Evolutionary conservation across 2,797 vertebrate species (phyloP), one percentile per base, ranked within the genome.

Genomic region (Artibeus lituratus): DNA sequence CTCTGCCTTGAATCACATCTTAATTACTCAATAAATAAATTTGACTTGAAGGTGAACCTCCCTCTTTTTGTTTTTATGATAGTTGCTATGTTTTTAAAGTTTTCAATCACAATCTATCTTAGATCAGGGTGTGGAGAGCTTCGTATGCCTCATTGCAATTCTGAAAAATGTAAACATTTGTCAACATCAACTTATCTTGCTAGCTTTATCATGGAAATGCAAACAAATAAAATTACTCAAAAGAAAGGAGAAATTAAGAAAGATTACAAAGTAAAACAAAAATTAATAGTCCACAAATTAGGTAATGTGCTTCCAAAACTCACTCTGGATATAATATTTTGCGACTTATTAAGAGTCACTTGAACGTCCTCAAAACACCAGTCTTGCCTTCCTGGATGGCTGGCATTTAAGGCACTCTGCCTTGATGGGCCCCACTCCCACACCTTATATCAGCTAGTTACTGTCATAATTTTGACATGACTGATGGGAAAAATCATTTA

Each of bases 71-170:
- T 53, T 88, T 29, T 83, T 94, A 93, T 0, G 18, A 24, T 3
- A 81, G 3, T 59, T 76, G 2, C 51, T 32, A 29, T 32, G 18
- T 14, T 76, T 95, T 42, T 77, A 84, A 84, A 49, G 47, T 49
- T 88, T 83, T 84, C 73, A 76, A 84, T 76, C n/a, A 83, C 15
- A 89, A 39, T 65, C 47, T 80, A 87, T 15, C 37, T 92, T 94
- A 10, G 67, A 77, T 37, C 53, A 78, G 24, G 59, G 42, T 69
- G 11, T 84, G 35, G 14, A 73, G 39, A 51, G 51, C 39, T 90
- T 90, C 15, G 8, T 35, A 53, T 35, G 7, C 26, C 73, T 73
- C 51, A 78, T 0, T 80, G 5, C 72, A 93, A 90, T 62, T 94
- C n/a, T 51, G 59, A 19, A 91, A 96, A 84, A 82, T 29, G 18